phyloP scores from a whole-genome alignment of 2,888 invertebrate genomes.

The Muschampia plurimacula region DNA sequence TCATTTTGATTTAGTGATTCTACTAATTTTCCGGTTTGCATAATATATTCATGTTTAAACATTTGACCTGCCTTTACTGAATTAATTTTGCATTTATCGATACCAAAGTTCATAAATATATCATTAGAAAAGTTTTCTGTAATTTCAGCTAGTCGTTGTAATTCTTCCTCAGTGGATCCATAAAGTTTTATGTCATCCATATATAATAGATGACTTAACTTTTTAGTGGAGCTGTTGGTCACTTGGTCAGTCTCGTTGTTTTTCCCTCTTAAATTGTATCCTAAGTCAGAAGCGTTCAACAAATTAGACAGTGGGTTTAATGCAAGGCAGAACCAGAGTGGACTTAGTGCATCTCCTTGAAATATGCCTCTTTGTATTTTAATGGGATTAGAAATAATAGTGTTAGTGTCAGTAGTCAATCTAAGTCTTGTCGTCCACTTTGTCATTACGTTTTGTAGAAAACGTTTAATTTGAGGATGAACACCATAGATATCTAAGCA shows the following conservation, averaged over 20 bases:
- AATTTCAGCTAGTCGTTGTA: constrained; percentile 10
- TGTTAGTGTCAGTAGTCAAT: constrained; percentile 13
- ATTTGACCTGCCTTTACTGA: background rate
- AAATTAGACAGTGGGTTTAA: constrained; percentile 4
- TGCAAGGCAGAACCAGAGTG: too few species aligned
- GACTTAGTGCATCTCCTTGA: constrained; percentile 15
- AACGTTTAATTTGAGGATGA: background rate
- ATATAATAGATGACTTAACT: constrained; percentile 18
- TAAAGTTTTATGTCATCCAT: constrained; percentile 35
- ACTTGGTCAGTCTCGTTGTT: background rate
- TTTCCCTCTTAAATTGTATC: background rate
- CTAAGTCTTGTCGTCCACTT: background rate
- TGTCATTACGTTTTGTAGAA: background rate
- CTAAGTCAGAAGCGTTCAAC: background rate
- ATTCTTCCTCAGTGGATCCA: background rate
- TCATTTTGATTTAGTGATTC: constrained; percentile 14
- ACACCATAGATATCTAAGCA: constrained; percentile 42
- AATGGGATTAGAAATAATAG: constrained; percentile 37
- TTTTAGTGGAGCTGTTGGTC: background rate
- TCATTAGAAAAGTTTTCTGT: constrained; percentile 29
- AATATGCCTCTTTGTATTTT: constrained; percentile 45
- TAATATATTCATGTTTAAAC: background rate
- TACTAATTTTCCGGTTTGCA: background rate
- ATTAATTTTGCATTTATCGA: constrained; percentile 29
- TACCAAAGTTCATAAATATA: constrained; percentile 27